Evolutionary conservation across 2,113 vertebrate genomes (phyloP).

Genomic region (Oenanthe oenanthe): DNA sequence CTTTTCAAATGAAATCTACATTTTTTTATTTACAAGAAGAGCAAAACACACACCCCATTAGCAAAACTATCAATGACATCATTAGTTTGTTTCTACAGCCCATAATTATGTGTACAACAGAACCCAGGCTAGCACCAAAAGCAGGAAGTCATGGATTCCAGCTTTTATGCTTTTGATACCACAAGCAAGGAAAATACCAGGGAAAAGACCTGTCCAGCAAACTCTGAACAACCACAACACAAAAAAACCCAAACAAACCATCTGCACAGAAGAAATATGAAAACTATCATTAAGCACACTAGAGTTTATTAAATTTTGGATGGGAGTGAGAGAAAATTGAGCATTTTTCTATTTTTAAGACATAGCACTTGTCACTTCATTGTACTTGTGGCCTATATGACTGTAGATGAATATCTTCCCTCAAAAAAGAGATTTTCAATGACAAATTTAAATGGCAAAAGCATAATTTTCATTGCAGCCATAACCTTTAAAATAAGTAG

Average conservation of each 20-base stretch:
- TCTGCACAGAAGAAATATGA: background rate
- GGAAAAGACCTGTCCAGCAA: background rate
- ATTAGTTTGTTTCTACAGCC: background rate
- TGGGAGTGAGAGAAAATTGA: background rate
- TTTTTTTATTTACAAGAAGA: background rate
- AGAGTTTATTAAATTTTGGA: background rate
- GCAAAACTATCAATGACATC: background rate
- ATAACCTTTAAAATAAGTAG: constrained; percentile 8
- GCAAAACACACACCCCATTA: background rate
- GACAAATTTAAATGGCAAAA: background rate
- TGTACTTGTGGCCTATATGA: background rate
- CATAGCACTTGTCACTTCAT: background rate
- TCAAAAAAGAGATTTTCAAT: background rate
- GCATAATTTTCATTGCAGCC: constrained; percentile 24
- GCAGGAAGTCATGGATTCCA: background rate
- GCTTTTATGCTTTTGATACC: background rate
- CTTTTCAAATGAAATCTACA: background rate
- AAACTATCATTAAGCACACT: background rate
- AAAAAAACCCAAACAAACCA: background rate
- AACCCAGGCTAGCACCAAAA: background rate
- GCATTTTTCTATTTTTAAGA: background rate
- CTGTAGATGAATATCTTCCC: background rate
- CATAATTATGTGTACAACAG: background rate
- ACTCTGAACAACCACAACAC: background rate
- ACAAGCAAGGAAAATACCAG: background rate